Evolutionary conservation across 2,113 vertebrate species (phyloP), one percentile per base, ranked within the genome.

Genomic region (Amphiprion ocellaris): DNA sequence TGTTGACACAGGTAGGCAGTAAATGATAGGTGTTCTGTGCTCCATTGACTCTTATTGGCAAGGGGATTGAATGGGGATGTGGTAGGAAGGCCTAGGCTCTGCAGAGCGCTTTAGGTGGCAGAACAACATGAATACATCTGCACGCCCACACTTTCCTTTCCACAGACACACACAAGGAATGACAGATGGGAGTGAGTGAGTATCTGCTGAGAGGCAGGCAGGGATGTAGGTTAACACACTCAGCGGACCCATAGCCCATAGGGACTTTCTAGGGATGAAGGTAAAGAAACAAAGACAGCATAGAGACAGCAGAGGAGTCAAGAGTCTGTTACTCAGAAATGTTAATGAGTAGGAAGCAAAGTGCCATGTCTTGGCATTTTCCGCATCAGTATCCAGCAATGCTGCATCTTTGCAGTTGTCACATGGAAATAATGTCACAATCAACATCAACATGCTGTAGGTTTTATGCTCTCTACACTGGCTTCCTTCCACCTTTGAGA

Each of bases 1-100:
- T 81, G 70, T 83, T 84, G 81, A 90, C 74, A 74, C 58, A 65
- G 69, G 67, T 30, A 69, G 67, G 74, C 72, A 70, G 72, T 74
- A 79, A 84, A 77, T 77, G 73, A 85, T 68, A 68, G 75, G 64
- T 72, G 77, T 46, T 58, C 54, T 69, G 30, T 68, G 81, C 83
- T 77, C 75, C 69, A 77, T 28, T 75, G 81, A 81, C 63, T 79
- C 56, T 67, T 63, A 46, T 39, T 41, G 69, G 54, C 11, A 24
- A 70, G 50, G 52, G 70, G 71, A 85, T 56, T 68, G 63, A 81
- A 81, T 44, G 33, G 21, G 49, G 74, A 65, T 1, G 4, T 64
- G 26, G 37, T 23, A 65, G 52, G 60, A 60, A 71, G 11, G 55
- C 44, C 9, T 21, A 58, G 54, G 62, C 61, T 74, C 60, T 63